These are phyloP conservation scores for Lepus europaeus DNA, from an alignment of 2,113 vertebrate species.

Conservation along the genomic window DNA sequence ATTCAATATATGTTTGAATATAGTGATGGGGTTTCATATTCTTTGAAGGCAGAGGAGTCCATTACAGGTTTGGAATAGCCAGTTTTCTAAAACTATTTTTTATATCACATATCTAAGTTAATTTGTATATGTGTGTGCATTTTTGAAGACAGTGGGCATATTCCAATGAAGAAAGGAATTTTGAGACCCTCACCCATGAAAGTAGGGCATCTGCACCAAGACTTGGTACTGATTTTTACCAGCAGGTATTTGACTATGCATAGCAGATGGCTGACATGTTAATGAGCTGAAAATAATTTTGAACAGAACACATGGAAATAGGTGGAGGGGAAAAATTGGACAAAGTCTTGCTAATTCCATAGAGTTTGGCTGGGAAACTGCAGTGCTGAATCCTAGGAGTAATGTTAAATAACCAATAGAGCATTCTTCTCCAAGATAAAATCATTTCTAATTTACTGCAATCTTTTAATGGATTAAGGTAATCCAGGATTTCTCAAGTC, in stretches of 20 bases:
- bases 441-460: background rate
- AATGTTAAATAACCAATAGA: constrained; percentile 3
- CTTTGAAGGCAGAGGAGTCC: background rate
- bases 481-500: background rate
- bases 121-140: rapidly evolving
- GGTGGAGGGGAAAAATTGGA: background rate
- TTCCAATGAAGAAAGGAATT: background rate
- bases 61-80: background rate
- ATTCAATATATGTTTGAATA: background rate
- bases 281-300: constrained; percentile 48
- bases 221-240: background rate
- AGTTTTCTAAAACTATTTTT: background rate
- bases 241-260: background rate
- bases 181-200: background rate
- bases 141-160: background rate
- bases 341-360: background rate
- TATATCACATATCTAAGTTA: background rate
- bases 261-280: background rate
- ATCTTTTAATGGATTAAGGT: background rate
- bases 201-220: background rate
- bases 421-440: background rate
- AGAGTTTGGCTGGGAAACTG: background rate
- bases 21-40: background rate
- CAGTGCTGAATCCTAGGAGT: background rate
- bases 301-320: constrained; percentile 10